phyloP scores from a whole-genome alignment of 1,140 invertebrate species.

The Scaptomyza pallida region DNA sequence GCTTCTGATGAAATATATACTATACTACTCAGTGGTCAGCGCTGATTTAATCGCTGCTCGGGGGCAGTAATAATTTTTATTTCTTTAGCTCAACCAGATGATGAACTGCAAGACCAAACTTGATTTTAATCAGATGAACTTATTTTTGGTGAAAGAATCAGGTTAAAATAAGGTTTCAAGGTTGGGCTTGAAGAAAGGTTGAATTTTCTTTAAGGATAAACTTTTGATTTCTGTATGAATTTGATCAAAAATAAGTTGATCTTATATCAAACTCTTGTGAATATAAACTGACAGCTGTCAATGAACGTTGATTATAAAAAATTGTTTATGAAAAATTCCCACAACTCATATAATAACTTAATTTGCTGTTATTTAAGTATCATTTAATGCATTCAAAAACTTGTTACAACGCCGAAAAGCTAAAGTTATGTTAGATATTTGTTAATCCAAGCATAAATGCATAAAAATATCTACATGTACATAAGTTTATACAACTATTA shows the following conservation, averaged over 20 bases:
- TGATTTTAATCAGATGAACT: background rate
- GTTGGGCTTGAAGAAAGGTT: background rate
- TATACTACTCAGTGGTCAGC: conserved; percentile 10
- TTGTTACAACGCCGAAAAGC: conserved; percentile 2
- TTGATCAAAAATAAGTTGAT: too few species aligned
- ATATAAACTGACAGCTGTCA: background rate
- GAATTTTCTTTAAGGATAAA: background rate
- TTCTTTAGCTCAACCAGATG: conserved; percentile 5
- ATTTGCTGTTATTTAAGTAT: conserved; percentile 15
- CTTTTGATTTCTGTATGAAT: too few species aligned
- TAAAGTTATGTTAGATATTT: conserved; percentile 16
- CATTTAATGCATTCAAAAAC: conserved; percentile 4
- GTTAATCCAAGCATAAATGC: conserved; percentile 9
- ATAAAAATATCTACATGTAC: background rate
- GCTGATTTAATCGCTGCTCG: conserved; percentile 16
- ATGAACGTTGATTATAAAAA: background rate
- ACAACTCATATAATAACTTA: conserved; percentile 8
- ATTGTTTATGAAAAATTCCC: conserved; percentile 5
- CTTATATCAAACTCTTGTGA: too few species aligned
- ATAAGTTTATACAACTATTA: background rate
- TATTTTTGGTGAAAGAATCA: too few species aligned
- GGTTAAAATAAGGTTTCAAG: background rate
- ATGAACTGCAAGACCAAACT: conserved; percentile 20
- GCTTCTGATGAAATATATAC: conserved; percentile 64
- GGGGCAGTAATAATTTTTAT: conserved; percentile 48